Conservation (phyloP, 2,888 invertebrate species). For the Phanerotoma sp. region DNA sequence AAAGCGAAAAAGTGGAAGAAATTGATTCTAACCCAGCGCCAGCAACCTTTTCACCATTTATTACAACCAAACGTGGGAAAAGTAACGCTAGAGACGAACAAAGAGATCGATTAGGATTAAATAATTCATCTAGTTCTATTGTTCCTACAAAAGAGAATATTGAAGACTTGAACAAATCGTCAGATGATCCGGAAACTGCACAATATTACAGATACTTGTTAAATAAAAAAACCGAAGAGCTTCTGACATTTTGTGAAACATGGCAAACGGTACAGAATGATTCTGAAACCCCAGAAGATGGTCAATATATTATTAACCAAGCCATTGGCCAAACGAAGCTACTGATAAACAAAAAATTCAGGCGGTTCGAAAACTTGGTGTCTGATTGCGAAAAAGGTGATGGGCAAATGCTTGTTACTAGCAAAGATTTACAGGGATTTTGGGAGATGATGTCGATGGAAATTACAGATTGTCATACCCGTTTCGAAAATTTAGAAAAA, state of each 20-base stretch:
- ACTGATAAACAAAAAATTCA: conserved; percentile 74
- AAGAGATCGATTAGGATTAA: conserved; percentile 35
- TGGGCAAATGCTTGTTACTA: conserved; percentile 62
- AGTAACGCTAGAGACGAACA: conserved; percentile 62
- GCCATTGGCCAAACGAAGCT: conserved; percentile 79
- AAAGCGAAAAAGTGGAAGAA: not conserved
- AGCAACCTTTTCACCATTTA: conserved; percentile 58
- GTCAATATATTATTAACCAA: conserved; percentile 65
- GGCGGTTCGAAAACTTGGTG: conserved; percentile 67
- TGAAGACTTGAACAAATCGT: conserved; percentile 45
- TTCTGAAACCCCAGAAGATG: conserved; percentile 58
- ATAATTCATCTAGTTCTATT: conserved; percentile 16
- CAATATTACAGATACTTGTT: conserved; percentile 57
- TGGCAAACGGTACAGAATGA: conserved; percentile 62
- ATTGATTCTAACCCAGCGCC: conserved; percentile 24
- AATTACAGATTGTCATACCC: conserved; percentile 51
- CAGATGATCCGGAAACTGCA: conserved; percentile 49
- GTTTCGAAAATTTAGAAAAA: conserved; percentile 43
- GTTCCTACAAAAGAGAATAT: conserved; percentile 49
- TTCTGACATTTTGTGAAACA: conserved; percentile 60
- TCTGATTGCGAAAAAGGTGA: conserved; percentile 55
- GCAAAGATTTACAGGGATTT: conserved; percentile 79
- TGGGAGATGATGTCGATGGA: conserved; percentile 86
- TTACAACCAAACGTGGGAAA: conserved; percentile 65
- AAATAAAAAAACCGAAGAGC: conserved; percentile 60